Evolutionary conservation across 2,113 vertebrate genomes (phyloP), one percentile per base, ranked within the genome.

Genomic region (Protomyctophum bolini): DNA sequence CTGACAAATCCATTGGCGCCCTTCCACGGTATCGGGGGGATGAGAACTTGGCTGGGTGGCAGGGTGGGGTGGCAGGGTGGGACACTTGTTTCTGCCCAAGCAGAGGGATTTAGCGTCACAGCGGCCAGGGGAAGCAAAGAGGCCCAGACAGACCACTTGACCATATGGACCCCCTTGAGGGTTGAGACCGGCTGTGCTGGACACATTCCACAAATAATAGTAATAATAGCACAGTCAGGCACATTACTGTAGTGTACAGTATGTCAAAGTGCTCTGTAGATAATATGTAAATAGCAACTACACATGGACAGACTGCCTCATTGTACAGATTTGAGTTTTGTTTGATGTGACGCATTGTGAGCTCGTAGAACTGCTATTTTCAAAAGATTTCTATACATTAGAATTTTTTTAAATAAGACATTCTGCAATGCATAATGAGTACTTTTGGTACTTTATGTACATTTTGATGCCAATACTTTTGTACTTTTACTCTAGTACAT

Each of bases 91-190:
- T 46, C 69, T 41, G 60, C 52, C 57, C 60, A 58, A 58, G 45
- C 67, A 6, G n/a, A 57, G 50, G 11, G 29, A 68, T 6, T 47
- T 46, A 48, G 52, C 46, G 28, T 9, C n/a, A 55, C 62, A 21
- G 41, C 3, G 11, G 55, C 15, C 70, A 66, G 68, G 58, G 33
- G 59, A 49, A 7, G 14, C 49, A 77, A 10, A 10, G 41, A 55
- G 48, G 61, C 14, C 57, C 55, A 51, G 62, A 65, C 55, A 51
- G 62, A 65, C 66, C 60, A 46, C 60, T 14, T 8, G 29, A 58
- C 55, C 45, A 96, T 94, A 92, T 95, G 95, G 69, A 94, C 95
- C 33, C 33, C 77, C 95, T 95, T 68, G 33, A 6, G 33, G 33
- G 33, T 11, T 28, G 48, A 33, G 48, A 60, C 21, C 47, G 12